Evolutionary conservation across 2,888 invertebrate genomes (phyloP), one percentile per base, ranked within the genome.

Genomic region (Caenorhabditis sp.): DNA sequence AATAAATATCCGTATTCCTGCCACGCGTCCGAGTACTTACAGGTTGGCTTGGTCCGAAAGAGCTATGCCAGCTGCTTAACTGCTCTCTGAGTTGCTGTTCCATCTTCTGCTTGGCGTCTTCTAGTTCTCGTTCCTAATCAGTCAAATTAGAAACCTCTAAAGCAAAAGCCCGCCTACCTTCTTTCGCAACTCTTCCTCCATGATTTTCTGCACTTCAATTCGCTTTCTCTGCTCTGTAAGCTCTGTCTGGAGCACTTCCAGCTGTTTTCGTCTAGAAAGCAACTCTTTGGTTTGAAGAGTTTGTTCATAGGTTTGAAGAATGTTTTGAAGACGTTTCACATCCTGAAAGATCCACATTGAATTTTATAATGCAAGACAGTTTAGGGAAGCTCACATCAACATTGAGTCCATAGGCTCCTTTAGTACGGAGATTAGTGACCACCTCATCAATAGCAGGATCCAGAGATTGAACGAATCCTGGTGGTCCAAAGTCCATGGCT

Each of bases 241-340:
- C 43, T 84, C 81, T 15, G 76, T 77, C 55, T 81, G 78, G n/a
- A 84, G 71, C 8, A 74, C 80, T 78, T 82, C 78, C 9, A 82
- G 62, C 56, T 82, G 82, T 20, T 80, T 82, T 24, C 82, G 45
- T 53, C 78, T 76, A 6, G 80, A 50, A 15, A 82, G 58, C 32
- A 83, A 71, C 37, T 83, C 83, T 50, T 83, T 83, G 7, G 83
- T 83, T 72, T 83, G 82, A 1, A 83, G 58, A 3, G 78, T 81
- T 37, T 82, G 79, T 45, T 83, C 83, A 24, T 82, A 83, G 9
- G 76, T 78, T 61, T 81, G 79, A 8, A 83, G 73, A 13, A 80
- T 79, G 20, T 79, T 78, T 55, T 83, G 82, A 15, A 83, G 71
- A 0, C 78, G 58, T 48, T 78, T 80, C 32, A 83, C 77, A 27